Evolutionary conservation across 2,888 invertebrate genomes (phyloP), one percentile per base, ranked within the genome.

Genomic region (Andrena camellia): DNA sequence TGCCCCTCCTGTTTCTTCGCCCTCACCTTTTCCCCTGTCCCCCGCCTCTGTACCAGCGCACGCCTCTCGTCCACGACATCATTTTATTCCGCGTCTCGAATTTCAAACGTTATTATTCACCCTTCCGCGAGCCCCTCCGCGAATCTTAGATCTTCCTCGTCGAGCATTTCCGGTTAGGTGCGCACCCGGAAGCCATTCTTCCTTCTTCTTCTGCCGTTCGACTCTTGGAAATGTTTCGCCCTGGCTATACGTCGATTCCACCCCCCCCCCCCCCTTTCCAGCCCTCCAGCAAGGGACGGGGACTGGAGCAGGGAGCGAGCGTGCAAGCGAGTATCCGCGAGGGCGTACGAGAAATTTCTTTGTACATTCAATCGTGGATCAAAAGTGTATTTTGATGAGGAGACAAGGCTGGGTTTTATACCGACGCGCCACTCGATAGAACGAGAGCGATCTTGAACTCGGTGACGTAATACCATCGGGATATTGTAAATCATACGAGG

Each of bases 71-170:
- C 90, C 91, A 88, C 90, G 91, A 92, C 92, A 90, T 92, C 92
- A 90, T 91, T 93, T 93, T 91, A 93, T 93, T 93, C 91, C 90
- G 89, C 92, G 89, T 92, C 91, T 93, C 92, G 92, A 93, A 92
- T 92, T 93, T 92, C 92, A 92, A 92, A 93, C 92, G 91, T 93
- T 93, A 93, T 93, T 93, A 93, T 93, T 93, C 93, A 93, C 91
- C 91, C 91, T 93, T 92, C 91, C 90, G 88, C 91, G 90, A 90
- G 85, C 84, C 87, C 88, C 88, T 88, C 86, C 86, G 81, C 89
- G 89, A 88, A 89, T 91, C 90, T 89, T 88, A 89, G 88, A 90
- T 88, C 89, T 86, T 90, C 81, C 85, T 88, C 87, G 87, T 86
- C 87, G 88, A 86, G 86, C 87, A 85, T 88, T 91, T 91, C 89